Base-by-base conservation (phyloP, 2,797 vertebrate species). In the Girardinus metallicus region DNA sequence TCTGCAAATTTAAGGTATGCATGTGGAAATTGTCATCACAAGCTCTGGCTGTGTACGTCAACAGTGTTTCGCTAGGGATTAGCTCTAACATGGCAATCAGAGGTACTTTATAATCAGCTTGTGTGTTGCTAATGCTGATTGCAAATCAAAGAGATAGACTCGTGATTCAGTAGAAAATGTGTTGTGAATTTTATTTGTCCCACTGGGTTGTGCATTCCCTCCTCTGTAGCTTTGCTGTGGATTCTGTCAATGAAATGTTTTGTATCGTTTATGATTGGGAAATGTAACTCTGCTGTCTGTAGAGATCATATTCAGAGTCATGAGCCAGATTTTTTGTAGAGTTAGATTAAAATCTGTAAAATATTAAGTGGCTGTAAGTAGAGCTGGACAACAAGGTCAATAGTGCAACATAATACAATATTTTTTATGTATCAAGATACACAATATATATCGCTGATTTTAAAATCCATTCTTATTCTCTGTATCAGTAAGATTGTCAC, bases 41-140 rank as follows among this genome's bases (percentile, higher is more conserved):
- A 76, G 72, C 66, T 79, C 36, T 71, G 53, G 51, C 73, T 77
- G 62, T 83, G 64, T 86, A 80, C 49, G 34, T 85, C 83, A 85
- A 51, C 77, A 73, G 75, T 41, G 4, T 76, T 39, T 72, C 75
- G 57, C 26, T 64, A 70, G 26, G 18, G 81, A 73, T 74, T 47
- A 49, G 76, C 64, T 75, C 21, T 39, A 26, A 16, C 43, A 55
- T 60, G 23, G 57, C 43, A 81, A 5, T 82, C 23, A 43, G 41
- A 73, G 70, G 60, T 31, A 47, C 41, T 78, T 85, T 73, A 34
- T 70, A 23, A 80, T 53, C 29, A 75, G 13, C 9, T 68, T 43
- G 26, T n/a, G 11, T 71, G 23, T 29, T 43, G 39, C 41, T 44
- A 71, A 44, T 71, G n/a, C 41, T 71, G 26, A 44, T n/a, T 43